Evolutionary conservation across 2,113 vertebrate species (phyloP).

Genomic region (Daphoenositta chrysoptera): DNA sequence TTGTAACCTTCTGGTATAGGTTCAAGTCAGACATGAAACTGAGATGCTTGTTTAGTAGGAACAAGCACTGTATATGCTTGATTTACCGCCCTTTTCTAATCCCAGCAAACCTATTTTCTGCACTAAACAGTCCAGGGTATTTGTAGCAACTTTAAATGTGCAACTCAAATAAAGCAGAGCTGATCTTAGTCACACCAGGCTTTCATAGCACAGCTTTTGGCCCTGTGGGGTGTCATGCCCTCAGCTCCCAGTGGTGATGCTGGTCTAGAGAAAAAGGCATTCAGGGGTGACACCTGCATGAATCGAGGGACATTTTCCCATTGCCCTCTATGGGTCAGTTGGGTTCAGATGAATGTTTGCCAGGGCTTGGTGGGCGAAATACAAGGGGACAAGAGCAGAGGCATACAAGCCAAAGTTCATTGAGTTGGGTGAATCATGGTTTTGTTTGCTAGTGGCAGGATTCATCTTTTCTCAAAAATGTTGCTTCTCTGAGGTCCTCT

Average conservation of each 20-base stretch:
- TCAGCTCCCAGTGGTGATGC: neutral
- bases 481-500: neutral
- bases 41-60: neutral
- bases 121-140: neutral
- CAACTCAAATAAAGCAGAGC: neutral
- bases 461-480: neutral
- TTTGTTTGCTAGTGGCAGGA: neutral
- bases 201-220: neutral
- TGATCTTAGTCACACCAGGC: neutral
- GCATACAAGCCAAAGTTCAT: neutral
- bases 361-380: neutral
- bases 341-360: neutral
- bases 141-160: neutral
- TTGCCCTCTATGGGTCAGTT: neutral
- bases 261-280: neutral
- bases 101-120: slow-evolving; percentile 28
- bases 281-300: neutral
- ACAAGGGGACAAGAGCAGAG: neutral
- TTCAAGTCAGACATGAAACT: slow-evolving; percentile 41
- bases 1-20: slow-evolving; percentile 37
- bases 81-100: slow-evolving; percentile 26
- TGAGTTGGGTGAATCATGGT: neutral
- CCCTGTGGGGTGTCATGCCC: neutral
- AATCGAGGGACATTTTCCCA: fast-evolving
- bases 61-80: neutral